Conservation (phyloP, 2,888 invertebrate genomes). For the Nomada goodeniana region DNA sequence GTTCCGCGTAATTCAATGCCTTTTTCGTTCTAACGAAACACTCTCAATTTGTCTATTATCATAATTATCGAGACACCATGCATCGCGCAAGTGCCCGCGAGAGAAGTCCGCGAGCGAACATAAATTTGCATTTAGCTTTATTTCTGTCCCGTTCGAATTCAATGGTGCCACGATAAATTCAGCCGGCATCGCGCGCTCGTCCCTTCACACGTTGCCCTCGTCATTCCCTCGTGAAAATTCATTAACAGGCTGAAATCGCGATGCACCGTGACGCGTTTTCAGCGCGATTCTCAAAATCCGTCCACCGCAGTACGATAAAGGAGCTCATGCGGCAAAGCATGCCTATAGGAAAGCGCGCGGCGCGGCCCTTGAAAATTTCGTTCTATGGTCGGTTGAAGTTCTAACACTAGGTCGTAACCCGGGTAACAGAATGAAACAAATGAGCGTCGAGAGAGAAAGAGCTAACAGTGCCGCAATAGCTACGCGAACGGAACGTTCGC, state of each 20-base stretch:
- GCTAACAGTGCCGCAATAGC: constrained; percentile 68
- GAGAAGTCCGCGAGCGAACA: too few relatives aligned
- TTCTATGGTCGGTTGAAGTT: constrained; percentile 35
- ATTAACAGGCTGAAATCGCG: not conserved
- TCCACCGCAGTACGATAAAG: constrained; percentile 14
- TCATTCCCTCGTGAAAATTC: too few relatives aligned
- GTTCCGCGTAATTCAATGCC: too few relatives aligned
- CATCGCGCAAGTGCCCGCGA: too few relatives aligned
- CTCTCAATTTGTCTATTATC: too few relatives aligned
- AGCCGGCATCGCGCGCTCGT: too few relatives aligned
- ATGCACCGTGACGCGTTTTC: not conserved
- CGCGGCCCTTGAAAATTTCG: constrained; percentile 68
- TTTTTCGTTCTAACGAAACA: too few relatives aligned
- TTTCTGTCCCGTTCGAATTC: too few relatives aligned
- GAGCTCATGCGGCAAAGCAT: constrained; percentile 26
- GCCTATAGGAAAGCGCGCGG: not conserved
- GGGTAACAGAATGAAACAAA: constrained; percentile 75
- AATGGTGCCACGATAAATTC: too few relatives aligned
- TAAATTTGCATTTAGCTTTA: too few relatives aligned
- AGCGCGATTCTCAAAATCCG: constrained; percentile 4
- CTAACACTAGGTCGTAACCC: constrained; percentile 70
- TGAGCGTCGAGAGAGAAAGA: constrained; percentile 54
- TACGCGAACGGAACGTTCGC: constrained; percentile 61
- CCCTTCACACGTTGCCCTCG: too few relatives aligned
- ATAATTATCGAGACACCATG: too few relatives aligned